Conservation (phyloP, 2,113 vertebrate species). For the Barnardius zonarius region DNA sequence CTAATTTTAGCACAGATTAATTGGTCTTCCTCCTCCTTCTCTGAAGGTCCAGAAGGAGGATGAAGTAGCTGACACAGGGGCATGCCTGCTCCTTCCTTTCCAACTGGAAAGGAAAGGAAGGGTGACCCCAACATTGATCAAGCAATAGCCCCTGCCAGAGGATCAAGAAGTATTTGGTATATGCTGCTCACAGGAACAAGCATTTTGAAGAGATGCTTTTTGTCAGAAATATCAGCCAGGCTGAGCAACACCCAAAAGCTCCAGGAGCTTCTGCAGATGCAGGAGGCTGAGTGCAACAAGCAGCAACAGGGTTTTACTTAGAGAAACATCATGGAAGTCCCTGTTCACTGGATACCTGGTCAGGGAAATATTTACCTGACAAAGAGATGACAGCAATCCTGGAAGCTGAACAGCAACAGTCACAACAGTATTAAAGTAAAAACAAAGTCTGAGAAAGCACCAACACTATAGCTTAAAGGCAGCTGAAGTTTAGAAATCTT, state of each 20-base stretch:
- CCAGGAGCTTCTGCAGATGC: background rate
- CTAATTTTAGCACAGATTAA: background rate
- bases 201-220: background rate
- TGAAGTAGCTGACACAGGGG: background rate
- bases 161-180: background rate
- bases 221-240: background rate
- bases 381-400: background rate
- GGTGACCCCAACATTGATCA: accelerated
- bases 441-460: background rate
- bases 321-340: background rate
- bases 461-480: background rate
- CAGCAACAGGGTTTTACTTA: background rate
- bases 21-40: background rate
- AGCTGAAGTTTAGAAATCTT: background rate
- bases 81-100: background rate
- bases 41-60: background rate
- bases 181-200: background rate
- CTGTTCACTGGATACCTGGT: background rate
- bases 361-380: background rate
- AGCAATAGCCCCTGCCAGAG: background rate
- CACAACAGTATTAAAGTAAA: background rate
- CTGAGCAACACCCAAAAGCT: background rate
- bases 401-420: background rate
- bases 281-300: background rate
- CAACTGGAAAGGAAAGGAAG: background rate